phyloP scores from a whole-genome alignment of 2,888 invertebrate genomes.

The Standfussiana lucernea region DNA sequence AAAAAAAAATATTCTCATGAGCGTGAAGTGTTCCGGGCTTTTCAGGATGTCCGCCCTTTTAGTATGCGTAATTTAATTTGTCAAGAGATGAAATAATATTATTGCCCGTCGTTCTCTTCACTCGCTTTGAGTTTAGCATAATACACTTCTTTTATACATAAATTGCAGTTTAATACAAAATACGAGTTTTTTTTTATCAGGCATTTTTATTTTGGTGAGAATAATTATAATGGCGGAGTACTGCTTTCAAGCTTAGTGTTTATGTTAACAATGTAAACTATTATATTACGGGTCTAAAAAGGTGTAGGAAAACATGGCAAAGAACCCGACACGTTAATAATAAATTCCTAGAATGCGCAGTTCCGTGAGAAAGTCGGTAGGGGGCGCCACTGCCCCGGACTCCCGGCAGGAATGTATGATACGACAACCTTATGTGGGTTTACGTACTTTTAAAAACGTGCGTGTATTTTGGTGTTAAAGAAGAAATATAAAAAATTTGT shows the following conservation, averaged over 20 bases:
- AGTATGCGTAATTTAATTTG: conserved; percentile 62
- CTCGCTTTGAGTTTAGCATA: conserved; percentile 25
- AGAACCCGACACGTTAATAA: conserved; percentile 56
- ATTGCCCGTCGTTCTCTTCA: conserved; percentile 21
- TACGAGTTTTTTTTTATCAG: background rate
- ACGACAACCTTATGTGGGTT: conserved; percentile 3
- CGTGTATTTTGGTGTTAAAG: background rate
- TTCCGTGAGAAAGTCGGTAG: conserved; percentile 36
- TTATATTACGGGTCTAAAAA: conserved; percentile 56
- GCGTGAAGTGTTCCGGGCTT: conserved; percentile 31
- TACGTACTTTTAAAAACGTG: background rate
- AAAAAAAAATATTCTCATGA: conserved; percentile 24
- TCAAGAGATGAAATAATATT: conserved; percentile 45
- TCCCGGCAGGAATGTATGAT: conserved; percentile 32
- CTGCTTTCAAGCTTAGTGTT: conserved; percentile 16
- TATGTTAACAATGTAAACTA: conserved; percentile 45
- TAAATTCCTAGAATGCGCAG: conserved; percentile 55
- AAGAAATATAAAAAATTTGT: background rate
- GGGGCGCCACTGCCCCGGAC: conserved; percentile 24
- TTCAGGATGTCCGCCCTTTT: conserved; percentile 44
- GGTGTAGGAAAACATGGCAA: conserved; percentile 46
- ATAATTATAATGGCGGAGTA: background rate
- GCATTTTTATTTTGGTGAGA: background rate
- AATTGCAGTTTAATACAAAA: conserved; percentile 20
- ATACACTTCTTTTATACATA: conserved; percentile 1